Evolutionary conservation across 2,113 vertebrate genomes (phyloP).

Genomic region (Lagenorhynchus albirostris): DNA sequence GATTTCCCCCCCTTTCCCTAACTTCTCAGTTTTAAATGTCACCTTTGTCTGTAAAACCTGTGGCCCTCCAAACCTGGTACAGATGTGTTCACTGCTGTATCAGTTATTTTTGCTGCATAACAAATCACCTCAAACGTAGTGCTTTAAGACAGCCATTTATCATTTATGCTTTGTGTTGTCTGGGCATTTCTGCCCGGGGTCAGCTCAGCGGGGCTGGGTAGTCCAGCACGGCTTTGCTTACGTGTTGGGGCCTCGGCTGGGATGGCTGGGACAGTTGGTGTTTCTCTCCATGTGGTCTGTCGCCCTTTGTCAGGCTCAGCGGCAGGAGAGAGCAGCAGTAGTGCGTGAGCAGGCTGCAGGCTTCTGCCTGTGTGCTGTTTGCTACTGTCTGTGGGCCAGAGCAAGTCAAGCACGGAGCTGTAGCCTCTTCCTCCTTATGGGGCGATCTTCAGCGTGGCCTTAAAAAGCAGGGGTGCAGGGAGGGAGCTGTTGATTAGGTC

Average conservation of each 20-base stretch:
- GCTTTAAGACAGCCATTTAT: not conserved
- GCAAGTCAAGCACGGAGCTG: not conserved
- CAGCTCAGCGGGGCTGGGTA: not conserved
- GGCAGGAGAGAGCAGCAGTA: not conserved
- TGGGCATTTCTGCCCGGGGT: no score
- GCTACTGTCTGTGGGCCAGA: no score
- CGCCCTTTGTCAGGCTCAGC: not conserved
- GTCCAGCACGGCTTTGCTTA: not conserved
- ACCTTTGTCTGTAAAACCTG: accelerated
- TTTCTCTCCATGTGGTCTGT: accelerated
- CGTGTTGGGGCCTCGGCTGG: not conserved
- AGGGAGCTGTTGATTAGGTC: not conserved
- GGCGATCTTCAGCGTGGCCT: not conserved
- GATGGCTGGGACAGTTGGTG: not conserved
- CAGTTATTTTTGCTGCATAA: not conserved
- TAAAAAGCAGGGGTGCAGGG: accelerated
- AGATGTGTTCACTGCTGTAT: not conserved
- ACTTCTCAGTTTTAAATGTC: not conserved
- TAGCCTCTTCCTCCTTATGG: accelerated
- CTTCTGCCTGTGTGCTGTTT: not conserved
- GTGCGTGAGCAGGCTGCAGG: accelerated
- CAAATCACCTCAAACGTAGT: not conserved
- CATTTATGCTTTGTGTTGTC: not conserved
- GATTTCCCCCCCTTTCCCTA: not conserved
- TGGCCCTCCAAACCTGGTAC: not conserved